Evolutionary conservation across 2,888 invertebrate genomes (phyloP), one percentile per base, ranked within the genome.

Genomic region (Acanthosepion esculentum): DNA sequence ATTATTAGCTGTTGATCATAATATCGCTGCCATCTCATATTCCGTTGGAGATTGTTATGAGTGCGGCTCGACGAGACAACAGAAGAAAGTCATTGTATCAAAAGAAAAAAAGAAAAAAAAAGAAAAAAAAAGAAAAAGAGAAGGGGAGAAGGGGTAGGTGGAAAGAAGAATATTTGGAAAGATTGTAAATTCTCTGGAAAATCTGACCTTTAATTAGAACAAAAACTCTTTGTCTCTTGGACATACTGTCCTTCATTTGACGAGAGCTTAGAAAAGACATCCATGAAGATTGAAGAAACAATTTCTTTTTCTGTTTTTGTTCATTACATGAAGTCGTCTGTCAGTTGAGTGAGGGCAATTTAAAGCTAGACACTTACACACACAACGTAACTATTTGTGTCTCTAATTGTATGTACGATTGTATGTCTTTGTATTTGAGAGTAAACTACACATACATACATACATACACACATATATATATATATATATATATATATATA

Each of bases 21-120:
- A 78, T 78, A 78, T 78, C 78, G n/a, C 78, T 78, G 78, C 78
- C 78, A 78, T 78, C 78, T n/a, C n/a, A 78, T 78, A 78, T 78
- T 78, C 78, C 12, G 12, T n/a, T 64, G n/a, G n/a, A 29, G 78
- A 78, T 78, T 78, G 78, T n/a, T n/a, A 78, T n/a, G n/a, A 78
- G 78, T 33, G 78, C 78, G n/a, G n/a, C 4, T 8, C 29, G n/a
- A n/a, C 78, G 18, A 78, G 33, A 78, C 15, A 78, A 33, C n/a
- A 78, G 15, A n/a, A n/a, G 33, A 78, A 78, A 78, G n/a, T 12
- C n/a, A n/a, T n/a, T 1, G 33, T 12, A n/a, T 12, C 3, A 78
- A n/a, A n/a, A 15, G 33, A 12, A n/a, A 78, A 78, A 78, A 33
- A 4, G 33, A 78, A 33, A 78, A 18, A 12, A n/a, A 78, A 78